These are phyloP conservation scores for Vimba vimba DNA, from an alignment of 2,113 vertebrate genomes.

Conservation along the genomic window DNA sequence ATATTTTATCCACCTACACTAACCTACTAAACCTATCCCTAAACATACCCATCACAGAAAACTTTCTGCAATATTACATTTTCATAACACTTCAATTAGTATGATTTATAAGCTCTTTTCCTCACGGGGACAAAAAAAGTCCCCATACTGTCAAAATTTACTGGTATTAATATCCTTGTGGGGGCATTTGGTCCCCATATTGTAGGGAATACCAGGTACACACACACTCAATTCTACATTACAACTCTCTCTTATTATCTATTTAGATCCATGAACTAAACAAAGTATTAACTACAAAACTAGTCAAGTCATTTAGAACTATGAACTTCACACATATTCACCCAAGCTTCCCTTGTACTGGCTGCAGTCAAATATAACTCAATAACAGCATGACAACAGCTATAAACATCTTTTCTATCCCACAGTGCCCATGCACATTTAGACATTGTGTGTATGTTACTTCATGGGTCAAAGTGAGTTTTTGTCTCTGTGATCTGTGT, in stretches of 20 bases:
- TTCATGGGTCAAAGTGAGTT: slow-evolving; percentile 1
- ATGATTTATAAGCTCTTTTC: too few species aligned
- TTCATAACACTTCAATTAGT: too few species aligned
- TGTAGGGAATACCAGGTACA: background rate
- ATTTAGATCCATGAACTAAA: slow-evolving; percentile 19
- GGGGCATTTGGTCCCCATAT: too few species aligned
- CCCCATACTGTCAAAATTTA: too few species aligned
- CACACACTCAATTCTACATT: background rate
- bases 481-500: slow-evolving; percentile 50
- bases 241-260: background rate
- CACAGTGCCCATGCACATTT: slow-evolving; percentile 21
- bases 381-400: slow-evolving; percentile 46
- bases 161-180: too few species aligned
- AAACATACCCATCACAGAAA: too few species aligned
- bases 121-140: too few species aligned
- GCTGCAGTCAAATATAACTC: slow-evolving; percentile 18
- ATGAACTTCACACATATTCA: background rate
- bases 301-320: background rate
- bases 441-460: slow-evolving; percentile 42
- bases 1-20: too few species aligned
- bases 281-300: slow-evolving; percentile 4
- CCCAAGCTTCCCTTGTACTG: background rate
- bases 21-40: too few species aligned
- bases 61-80: too few species aligned
- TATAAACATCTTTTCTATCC: slow-evolving; percentile 26